These are phyloP conservation scores for Drosophila nasuta DNA, from an alignment of 1,140 invertebrate genomes.

Conservation along the genomic window DNA sequence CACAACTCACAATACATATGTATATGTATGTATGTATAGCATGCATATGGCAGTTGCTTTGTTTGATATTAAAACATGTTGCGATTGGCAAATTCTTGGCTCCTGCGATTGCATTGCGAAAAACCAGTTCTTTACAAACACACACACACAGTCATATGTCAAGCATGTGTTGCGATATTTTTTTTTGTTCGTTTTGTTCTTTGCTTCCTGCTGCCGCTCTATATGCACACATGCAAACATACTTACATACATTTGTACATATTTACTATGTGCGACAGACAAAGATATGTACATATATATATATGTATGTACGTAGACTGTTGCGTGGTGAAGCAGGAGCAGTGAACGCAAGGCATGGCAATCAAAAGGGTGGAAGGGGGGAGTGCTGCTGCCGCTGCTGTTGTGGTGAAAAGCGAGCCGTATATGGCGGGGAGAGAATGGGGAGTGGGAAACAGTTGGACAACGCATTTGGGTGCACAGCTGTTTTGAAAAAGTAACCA, in stretches of 20 bases:
- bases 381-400: constrained; percentile 8
- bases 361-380: neutral
- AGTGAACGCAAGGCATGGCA: neutral
- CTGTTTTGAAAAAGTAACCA: constrained; percentile 33
- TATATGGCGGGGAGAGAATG: neutral
- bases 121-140: constrained; percentile 39
- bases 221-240: constrained; percentile 10
- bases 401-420: constrained; percentile 3
- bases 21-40: constrained; percentile 11
- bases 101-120: constrained; percentile 51
- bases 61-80: constrained; percentile 39
- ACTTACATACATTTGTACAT: neutral
- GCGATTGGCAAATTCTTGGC: constrained; percentile 44
- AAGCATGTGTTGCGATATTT: constrained; percentile 38
- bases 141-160: neutral
- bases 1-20: neutral
- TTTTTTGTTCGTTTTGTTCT: constrained; percentile 44
- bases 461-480: constrained; percentile 40
- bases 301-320: neutral
- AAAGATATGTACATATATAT: constrained; percentile 21
- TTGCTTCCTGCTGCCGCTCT: constrained; percentile 64
- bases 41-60: constrained; percentile 52
- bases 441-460: neutral
- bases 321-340: neutral
- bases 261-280: constrained; percentile 4